Evolutionary conservation across 2,888 invertebrate genomes (phyloP), one percentile per base, ranked within the genome.

Genomic region (Parnassius orleans): DNA sequence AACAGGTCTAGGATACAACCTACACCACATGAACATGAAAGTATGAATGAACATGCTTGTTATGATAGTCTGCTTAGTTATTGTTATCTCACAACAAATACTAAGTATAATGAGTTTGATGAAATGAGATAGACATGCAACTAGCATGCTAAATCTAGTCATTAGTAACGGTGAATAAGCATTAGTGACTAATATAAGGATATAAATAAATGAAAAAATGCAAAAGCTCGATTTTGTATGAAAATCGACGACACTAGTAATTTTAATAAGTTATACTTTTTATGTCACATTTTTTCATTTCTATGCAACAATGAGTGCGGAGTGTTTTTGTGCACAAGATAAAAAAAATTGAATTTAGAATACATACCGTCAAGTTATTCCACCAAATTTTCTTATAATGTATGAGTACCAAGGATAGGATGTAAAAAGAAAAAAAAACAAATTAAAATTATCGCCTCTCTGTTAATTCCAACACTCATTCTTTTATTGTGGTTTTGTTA

Each of bases 391-490:
- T 76, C 72, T 68, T 78, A 74, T 75, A 76, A 77, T 66, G 62
- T 53, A 24, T 24, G 24, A 33, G 33, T 33, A 43, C 51, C 66
- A 72, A 78, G 82, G 84, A 75, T 71, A 78, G 80, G 84, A 78
- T 75, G 76, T 74, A 68, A 61, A 76, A 79, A 71, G 71, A 74
- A 75, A 73, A 81, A 79, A 76, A 80, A 86, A 83, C 80, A 84
- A 86, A 86, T 87, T 82, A 82, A 85, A 87, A 83, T 81, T 84
- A 79, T 90, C 83, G 83, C 82, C 84, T 86, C 83, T 88, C 89
- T 86, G 90, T 92, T 92, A 92, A 91, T 91, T 92, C 87, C 90
- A 90, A 91, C 92, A 92, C 90, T 92, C 89, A 90, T 92, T 89
- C 85, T 90, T 92, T 92, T 86, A 92, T 92, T 91, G 84, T 83